phyloP scores from a whole-genome alignment of 2,113 vertebrate species.

The Fregetta grallaria region DNA sequence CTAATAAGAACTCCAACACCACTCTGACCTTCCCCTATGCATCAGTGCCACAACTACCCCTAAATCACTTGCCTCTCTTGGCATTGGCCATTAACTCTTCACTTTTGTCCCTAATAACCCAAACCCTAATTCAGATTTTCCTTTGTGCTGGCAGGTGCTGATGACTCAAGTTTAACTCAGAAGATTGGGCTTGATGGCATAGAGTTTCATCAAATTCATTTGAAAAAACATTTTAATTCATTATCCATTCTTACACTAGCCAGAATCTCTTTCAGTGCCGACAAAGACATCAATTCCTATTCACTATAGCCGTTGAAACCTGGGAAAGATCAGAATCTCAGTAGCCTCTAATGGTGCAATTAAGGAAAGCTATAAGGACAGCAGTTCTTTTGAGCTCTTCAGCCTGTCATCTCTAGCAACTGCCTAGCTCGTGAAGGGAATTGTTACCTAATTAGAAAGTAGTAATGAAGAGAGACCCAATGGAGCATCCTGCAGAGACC shows the following conservation, averaged over 20 bases:
- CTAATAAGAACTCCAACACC: not conserved
- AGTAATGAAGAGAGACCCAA: not conserved
- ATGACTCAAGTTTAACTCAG: not conserved
- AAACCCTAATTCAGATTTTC: not conserved
- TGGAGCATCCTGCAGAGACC: not conserved
- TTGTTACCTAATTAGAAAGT: constrained; percentile 16
- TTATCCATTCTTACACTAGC: not conserved
- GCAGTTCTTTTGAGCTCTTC: not conserved
- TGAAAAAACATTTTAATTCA: constrained; percentile 15
- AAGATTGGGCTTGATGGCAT: not conserved
- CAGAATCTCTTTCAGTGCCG: not conserved
- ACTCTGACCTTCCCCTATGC: not conserved
- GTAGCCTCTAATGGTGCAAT: constrained; percentile 1
- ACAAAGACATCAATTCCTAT: not conserved
- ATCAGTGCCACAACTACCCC: not conserved
- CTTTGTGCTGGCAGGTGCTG: not conserved
- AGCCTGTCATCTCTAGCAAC: not conserved
- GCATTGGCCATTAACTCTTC: not conserved
- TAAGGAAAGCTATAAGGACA: not conserved
- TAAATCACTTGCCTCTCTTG: not conserved
- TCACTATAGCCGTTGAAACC: not conserved
- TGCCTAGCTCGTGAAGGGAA: not conserved
- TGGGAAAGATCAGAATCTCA: not conserved
- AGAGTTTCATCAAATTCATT: constrained; percentile 13
- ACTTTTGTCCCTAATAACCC: not conserved